Evolutionary conservation across 2,113 vertebrate species (phyloP).

Genomic region (Ochotona princeps): DNA sequence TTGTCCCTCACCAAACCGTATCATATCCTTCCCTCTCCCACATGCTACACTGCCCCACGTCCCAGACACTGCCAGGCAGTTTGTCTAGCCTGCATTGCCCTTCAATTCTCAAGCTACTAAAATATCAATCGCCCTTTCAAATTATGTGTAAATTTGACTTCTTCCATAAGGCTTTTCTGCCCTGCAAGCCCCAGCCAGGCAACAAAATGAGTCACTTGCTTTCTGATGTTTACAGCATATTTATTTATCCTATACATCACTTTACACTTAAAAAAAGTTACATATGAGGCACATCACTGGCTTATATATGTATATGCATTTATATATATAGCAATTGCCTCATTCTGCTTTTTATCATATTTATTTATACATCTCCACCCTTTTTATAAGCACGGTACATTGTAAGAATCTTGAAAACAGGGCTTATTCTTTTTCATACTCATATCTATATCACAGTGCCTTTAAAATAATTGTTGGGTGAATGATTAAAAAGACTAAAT

Average conservation of each 20-base stretch:
- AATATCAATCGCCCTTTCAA: conserved; percentile 7
- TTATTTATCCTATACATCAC: conserved; percentile 66
- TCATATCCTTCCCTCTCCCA: too few species aligned
- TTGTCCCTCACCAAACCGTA: neutral
- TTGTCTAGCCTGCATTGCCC: neutral
- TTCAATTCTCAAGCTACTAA: neutral
- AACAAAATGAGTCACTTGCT: conserved; percentile 57
- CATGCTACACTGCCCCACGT: fast-evolving
- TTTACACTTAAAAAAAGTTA: conserved; percentile 43
- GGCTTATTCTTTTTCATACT: conserved; percentile 38
- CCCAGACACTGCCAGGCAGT: neutral
- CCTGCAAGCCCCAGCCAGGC: neutral
- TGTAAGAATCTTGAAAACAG: conserved; percentile 27
- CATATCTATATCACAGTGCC: neutral
- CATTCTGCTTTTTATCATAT: conserved; percentile 46
- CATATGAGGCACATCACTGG: neutral
- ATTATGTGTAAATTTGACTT: neutral
- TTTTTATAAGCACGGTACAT: conserved; percentile 41
- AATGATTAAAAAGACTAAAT: conserved; percentile 14
- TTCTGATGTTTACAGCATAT: neutral
- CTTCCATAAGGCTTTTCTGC: conserved; percentile 48
- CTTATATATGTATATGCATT: neutral
- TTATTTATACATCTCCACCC: conserved; percentile 51
- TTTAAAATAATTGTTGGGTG: neutral
- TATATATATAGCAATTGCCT: neutral